Conservation (phyloP, 2,888 invertebrate genomes). For the Galerucella calmariensis region DNA sequence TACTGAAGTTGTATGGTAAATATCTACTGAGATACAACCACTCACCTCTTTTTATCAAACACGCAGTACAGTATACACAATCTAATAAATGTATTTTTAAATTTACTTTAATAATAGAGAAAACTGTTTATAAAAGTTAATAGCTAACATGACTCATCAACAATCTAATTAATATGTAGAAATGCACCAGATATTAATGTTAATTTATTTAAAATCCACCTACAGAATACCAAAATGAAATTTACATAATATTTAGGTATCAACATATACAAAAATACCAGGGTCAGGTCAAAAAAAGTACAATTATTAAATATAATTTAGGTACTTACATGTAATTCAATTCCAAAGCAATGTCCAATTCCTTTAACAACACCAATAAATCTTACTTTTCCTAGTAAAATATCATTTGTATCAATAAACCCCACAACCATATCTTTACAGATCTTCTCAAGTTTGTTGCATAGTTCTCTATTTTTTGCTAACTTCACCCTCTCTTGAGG, state of each 20-base stretch:
- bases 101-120: neutral
- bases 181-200: neutral
- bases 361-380: slow-evolving; percentile 69
- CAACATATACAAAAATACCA: neutral
- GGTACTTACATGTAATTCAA: slow-evolving; percentile 69
- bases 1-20: too few species aligned
- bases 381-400: slow-evolving; percentile 64
- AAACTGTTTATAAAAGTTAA: neutral
- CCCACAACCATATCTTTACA: slow-evolving; percentile 62
- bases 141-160: neutral
- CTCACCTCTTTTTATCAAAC: too few species aligned
- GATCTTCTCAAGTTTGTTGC: slow-evolving; percentile 64
- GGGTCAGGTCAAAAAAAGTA: neutral
- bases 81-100: too few species aligned
- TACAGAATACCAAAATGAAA: slow-evolving; percentile 4
- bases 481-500: slow-evolving; percentile 68
- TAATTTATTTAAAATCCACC: neutral
- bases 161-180: neutral
- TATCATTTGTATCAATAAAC: slow-evolving; percentile 58
- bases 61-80: too few species aligned
- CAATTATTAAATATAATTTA: too few species aligned
- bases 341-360: slow-evolving; percentile 69
- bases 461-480: slow-evolving; percentile 63
- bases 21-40: too few species aligned
- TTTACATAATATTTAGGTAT: neutral